Evolutionary conservation across 2,888 invertebrate species (phyloP).

Genomic region (Bombyx huttoni): DNA sequence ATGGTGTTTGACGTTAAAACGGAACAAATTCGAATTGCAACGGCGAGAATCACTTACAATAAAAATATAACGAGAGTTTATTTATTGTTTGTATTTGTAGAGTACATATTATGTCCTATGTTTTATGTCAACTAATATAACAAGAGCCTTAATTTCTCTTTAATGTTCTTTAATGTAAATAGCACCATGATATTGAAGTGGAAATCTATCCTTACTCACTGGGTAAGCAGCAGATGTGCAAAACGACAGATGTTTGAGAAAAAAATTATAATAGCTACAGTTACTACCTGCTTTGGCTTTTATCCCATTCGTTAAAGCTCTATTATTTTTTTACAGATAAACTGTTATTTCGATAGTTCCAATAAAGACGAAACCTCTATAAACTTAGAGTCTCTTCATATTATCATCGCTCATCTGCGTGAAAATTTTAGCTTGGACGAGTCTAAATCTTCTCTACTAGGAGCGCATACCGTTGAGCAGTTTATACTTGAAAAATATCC

Average conservation of each 20-base stretch:
- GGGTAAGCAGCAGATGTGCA: conserved; percentile 34
- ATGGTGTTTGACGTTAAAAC: conserved; percentile 18
- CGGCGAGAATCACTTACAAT: conserved; percentile 37
- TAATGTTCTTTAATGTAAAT: background rate
- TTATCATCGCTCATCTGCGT: conserved; percentile 47
- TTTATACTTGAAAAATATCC: conserved; percentile 65
- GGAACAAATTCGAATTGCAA: conserved; percentile 46
- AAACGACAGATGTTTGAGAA: conserved; percentile 4
- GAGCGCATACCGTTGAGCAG: conserved; percentile 46
- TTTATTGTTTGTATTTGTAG: conserved; percentile 34
- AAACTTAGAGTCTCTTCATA: conserved; percentile 35
- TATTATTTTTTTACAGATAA: conserved; percentile 36
- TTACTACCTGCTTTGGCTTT: background rate
- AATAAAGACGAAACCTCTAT: conserved; percentile 26
- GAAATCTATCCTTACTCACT: conserved; percentile 54
- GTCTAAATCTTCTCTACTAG: conserved; percentile 49
- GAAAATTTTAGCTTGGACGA: conserved; percentile 52
- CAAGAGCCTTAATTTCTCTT: background rate
- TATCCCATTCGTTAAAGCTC: background rate
- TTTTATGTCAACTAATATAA: background rate
- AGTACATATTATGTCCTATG: conserved; percentile 6
- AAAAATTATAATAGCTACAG: background rate
- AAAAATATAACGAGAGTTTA: conserved; percentile 19
- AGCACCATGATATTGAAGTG: conserved; percentile 47
- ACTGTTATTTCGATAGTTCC: conserved; percentile 51